phyloP scores from a whole-genome alignment of 2,888 invertebrate species.

The Stegophylla sp. region DNA sequence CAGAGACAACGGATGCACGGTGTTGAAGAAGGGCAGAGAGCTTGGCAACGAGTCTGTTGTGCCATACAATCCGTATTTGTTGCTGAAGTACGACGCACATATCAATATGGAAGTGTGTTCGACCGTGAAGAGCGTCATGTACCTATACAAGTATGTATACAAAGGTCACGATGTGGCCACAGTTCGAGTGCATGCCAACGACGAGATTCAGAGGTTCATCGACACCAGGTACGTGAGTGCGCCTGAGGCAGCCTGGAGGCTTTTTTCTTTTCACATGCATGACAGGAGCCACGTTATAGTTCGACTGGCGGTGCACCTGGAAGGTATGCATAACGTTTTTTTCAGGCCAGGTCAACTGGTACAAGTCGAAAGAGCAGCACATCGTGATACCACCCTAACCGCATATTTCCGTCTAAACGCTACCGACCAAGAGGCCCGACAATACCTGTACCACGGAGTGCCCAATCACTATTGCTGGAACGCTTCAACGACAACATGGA shows the following conservation, averaged over 20 bases:
- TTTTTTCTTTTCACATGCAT: conserved; percentile 30
- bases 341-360: not conserved
- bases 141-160: conserved; percentile 59
- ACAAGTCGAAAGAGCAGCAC: not conserved
- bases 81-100: too few species aligned
- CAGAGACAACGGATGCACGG: conserved; percentile 14
- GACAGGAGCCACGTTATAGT: not conserved
- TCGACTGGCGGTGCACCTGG: conserved; percentile 32
- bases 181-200: not conserved
- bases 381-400: conserved; percentile 37
- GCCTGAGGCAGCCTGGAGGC: conserved; percentile 30
- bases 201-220: conserved; percentile 26
- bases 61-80: too few species aligned
- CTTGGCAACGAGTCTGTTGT: conserved; percentile 53
- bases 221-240: conserved; percentile 53
- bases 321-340: conserved; percentile 43
- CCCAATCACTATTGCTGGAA: conserved; percentile 40
- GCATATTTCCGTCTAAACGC: conserved; percentile 48
- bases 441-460: conserved; percentile 45
- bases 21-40: not conserved
- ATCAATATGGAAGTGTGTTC: too few species aligned
- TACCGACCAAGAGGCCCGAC: not conserved
- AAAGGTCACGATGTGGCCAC: conserved; percentile 53
- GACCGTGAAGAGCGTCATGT: too few species aligned
- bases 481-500: not conserved